Base-by-base conservation (phyloP, 2,888 invertebrate species). In the Drosophila kanekoi region DNA sequence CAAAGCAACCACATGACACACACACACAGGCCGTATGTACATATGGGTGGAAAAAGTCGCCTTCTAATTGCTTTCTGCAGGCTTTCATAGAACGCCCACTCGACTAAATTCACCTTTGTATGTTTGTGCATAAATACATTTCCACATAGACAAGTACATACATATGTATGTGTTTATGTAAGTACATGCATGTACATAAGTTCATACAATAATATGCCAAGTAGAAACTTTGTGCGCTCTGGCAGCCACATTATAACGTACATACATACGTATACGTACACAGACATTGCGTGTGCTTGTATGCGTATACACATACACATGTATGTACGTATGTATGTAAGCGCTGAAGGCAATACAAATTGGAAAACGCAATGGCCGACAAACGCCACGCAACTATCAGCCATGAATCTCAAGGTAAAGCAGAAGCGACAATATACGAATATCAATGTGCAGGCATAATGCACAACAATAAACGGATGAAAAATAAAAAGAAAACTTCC, bases 311-410 rank as follows among this genome's bases (percentile, higher is more conserved):
- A 35, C 38, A 16, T 16, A 47, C 16, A 9, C 52, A 28, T 18
- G 40, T 35, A 53, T 53, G 53, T 56, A 28, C 16, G 40, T 35
- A 53, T 53, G 53, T 68, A 49, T 71, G 63, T 62, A 66, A 66
- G 73, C 66, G 67, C 72, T 69, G 57, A 85, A 82, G 85, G 82
- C 85, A 85, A 69, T 43, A 69, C 49, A 65, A 77, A 81, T 79
- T 76, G 78, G 81, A 80, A 83, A 83, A 85, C 82, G 82, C 79
- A 83, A 83, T 83, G 86, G 86, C 86, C 79, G 86, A 86, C 83
- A 72, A 86, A 77, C 60, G 83, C 86, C 83, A 83, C 83, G 83
- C 83, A 86, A 78, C 80, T 77, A 77, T 77, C 77, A 70, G 70
- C 67, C 77, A 73, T 67, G 74, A 74, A 77, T 62, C 64, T 66